Base-by-base conservation (phyloP, 2,113 vertebrate species). In the Lipophrys pholis region DNA sequence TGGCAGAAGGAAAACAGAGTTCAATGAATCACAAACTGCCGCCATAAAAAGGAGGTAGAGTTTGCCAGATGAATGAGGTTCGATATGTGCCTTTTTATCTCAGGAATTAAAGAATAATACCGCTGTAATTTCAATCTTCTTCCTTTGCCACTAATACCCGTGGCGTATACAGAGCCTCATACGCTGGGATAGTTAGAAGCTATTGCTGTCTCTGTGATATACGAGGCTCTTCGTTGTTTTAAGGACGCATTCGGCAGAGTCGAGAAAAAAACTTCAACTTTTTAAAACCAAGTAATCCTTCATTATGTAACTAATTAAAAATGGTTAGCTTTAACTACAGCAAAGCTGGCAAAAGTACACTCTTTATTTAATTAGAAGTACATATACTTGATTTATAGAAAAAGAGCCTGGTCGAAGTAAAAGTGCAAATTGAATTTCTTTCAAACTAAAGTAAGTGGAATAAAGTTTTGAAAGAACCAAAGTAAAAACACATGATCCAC, bases 51-150 rank as follows among this genome's bases (percentile, higher is more conserved):
- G 11, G 21, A 30, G 5, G 17, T 21, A 35, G 11, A 42, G 40
- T 67, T 62, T 40, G 8, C 16, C 8, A 45, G 61, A 74, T 61
- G 16, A 72, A 50, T 40, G 40, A 48, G 41, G 30, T 53, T 67
- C 45, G 38, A 75, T 56, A 14, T 65, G 50, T 5, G 7, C 9
- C n/a, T 50, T 8, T 60, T 76, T 66, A 67, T 30, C 39, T 35
- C 17, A n/a, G 51, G 35, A 67, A 74, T 83, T 68, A 73, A 48
- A 65, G 36, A 67, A 69, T 36, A 71, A 76, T 51, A 41, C 9
- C 50, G 8, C 35, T 53, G 63, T 69, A 0, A n/a, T 77, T 78
- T 59, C 5, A 57, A n/a, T 69, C 3, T 35, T 51, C 40, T 75
- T 21, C 40, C 52, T 50, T 11, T 60, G 10, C 21, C n/a, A 35